Evolutionary conservation across 1,140 invertebrate genomes (phyloP).

Genomic region (Atta colombica): DNA sequence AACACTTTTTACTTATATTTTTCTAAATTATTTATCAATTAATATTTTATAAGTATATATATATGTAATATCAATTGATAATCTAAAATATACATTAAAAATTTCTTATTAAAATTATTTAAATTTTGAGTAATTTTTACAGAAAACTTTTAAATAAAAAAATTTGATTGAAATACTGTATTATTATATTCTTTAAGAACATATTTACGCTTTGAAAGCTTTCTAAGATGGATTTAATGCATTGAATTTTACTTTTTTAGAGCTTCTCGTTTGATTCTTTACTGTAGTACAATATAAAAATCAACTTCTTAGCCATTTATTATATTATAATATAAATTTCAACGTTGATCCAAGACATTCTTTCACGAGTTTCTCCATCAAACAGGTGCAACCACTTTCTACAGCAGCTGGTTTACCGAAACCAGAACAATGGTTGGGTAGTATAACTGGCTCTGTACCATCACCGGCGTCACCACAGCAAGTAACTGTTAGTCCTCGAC

Average conservation of each 20-base stretch:
- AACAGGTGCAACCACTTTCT: slow-evolving; percentile 80
- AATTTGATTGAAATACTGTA: background rate
- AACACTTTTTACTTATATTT: background rate
- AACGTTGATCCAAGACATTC: background rate
- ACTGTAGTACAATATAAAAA: background rate
- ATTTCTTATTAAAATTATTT: background rate
- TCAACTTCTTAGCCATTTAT: background rate
- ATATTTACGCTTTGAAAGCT: background rate
- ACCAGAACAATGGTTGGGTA: slow-evolving; percentile 93
- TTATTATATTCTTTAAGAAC: background rate
- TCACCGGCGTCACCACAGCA: slow-evolving; percentile 74
- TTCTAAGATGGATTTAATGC: background rate
- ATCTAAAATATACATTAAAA: background rate
- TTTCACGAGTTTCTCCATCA: slow-evolving; percentile 37
- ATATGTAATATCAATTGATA: background rate
- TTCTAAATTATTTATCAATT: background rate
- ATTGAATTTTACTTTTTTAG: background rate
- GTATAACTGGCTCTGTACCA: slow-evolving; percentile 88
- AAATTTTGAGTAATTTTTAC: background rate
- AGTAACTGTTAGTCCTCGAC: slow-evolving; percentile 84
- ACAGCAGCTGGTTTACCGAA: slow-evolving; percentile 87
- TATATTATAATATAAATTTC: background rate
- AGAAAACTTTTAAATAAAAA: background rate
- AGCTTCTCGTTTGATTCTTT: background rate
- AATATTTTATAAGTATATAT: background rate